Evolutionary conservation across 2,888 invertebrate genomes (phyloP).

Genomic region (Molorchus minor): DNA sequence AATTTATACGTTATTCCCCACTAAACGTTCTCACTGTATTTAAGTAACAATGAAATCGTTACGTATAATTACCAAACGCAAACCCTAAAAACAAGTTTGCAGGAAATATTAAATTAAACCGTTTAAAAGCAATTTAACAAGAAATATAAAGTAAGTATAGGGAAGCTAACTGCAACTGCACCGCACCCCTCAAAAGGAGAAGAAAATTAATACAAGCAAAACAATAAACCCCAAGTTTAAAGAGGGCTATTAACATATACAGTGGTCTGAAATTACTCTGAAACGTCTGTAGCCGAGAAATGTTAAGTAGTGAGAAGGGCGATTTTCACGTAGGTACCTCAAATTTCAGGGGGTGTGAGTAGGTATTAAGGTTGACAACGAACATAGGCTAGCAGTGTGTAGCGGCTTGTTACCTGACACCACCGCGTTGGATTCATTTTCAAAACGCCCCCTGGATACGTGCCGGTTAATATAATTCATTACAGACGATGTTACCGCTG

Average conservation of each 20-base stretch:
- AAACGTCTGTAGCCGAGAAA: slow-evolving; percentile 18
- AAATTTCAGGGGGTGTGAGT: slow-evolving; percentile 27
- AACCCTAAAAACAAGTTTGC: no score
- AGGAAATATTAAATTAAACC: no score
- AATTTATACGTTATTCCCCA: no score
- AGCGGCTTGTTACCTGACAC: slow-evolving; percentile 39
- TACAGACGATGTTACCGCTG: slow-evolving; percentile 43
- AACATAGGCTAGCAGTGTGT: slow-evolving; percentile 32
- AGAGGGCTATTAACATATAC: slow-evolving; percentile 26
- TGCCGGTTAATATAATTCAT: slow-evolving; percentile 48
- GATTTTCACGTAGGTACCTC: slow-evolving; percentile 19
- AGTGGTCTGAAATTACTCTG: slow-evolving; percentile 25
- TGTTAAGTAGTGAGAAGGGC: slow-evolving; percentile 21
- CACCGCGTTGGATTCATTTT: slow-evolving; percentile 41
- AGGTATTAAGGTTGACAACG: slow-evolving; percentile 38
- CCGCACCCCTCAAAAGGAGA: background rate
- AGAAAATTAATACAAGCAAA: slow-evolving; percentile 19
- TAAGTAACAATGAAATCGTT: no score
- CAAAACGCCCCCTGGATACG: slow-evolving; percentile 39
- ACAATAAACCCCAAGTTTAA: slow-evolving; percentile 20
- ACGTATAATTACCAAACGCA: no score
- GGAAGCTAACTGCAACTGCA: background rate
- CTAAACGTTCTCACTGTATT: no score
- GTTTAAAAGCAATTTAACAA: no score
- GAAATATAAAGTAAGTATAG: no score